These are phyloP conservation scores for Trypoxylon attenuatum DNA, from an alignment of 2,888 invertebrate species.

Conservation along the genomic window DNA sequence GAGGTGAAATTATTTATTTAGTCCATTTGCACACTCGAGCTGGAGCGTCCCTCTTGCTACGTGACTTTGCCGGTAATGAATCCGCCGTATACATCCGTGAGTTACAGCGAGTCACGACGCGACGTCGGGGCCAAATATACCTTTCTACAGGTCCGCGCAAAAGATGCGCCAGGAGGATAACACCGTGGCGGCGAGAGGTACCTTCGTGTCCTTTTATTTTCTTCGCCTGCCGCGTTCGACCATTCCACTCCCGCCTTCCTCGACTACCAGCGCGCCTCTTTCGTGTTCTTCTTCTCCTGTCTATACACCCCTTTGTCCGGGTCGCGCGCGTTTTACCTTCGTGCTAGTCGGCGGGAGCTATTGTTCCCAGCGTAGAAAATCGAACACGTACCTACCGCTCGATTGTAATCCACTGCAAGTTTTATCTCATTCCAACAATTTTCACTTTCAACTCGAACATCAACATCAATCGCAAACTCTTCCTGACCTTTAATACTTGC, in stretches of 20 bases:
- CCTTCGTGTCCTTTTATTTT: slow-evolving; percentile 37
- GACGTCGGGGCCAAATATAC: slow-evolving; percentile 38
- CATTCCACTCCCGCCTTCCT: slow-evolving; percentile 20
- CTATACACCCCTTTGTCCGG: slow-evolving; percentile 39
- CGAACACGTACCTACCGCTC: slow-evolving; percentile 22
- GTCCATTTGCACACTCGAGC: slow-evolving; percentile 36
- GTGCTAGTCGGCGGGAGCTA: slow-evolving; percentile 38
- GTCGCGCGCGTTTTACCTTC: slow-evolving; percentile 49
- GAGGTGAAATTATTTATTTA: slow-evolving; percentile 47
- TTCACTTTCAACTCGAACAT: no score
- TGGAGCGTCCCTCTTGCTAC: slow-evolving; percentile 28
- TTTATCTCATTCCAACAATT: neutral
- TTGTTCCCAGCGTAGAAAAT: slow-evolving; percentile 49
- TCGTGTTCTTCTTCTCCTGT: slow-evolving; percentile 32
- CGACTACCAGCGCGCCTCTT: slow-evolving; percentile 7
- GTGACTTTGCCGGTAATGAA: slow-evolving; percentile 46
- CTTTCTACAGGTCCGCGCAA: slow-evolving; percentile 45
- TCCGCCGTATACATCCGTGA: slow-evolving; percentile 37
- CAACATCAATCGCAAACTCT: no score
- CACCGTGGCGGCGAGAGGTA: slow-evolving; percentile 29
- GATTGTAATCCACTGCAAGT: slow-evolving; percentile 4
- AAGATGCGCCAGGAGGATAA: slow-evolving; percentile 52
- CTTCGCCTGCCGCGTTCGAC: slow-evolving; percentile 6
- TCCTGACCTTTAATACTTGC: no score
- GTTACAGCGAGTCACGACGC: slow-evolving; percentile 36